Evolutionary conservation across 1,140 invertebrate genomes (phyloP), one percentile per base, ranked within the genome.

Genomic region (Lepeophtheirus salmonis): DNA sequence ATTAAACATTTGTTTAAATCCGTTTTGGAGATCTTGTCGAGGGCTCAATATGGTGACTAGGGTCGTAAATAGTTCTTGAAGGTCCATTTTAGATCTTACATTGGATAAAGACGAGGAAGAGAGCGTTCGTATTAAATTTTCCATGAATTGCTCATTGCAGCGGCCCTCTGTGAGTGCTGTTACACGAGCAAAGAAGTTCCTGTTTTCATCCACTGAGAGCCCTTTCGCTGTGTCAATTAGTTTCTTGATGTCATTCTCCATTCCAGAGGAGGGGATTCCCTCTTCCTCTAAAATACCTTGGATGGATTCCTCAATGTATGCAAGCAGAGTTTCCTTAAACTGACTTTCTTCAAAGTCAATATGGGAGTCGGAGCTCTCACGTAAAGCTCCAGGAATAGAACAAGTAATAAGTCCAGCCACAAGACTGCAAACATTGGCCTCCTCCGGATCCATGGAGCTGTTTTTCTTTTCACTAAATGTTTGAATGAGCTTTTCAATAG

Each of bases 381-480:
- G 65, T 2, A 56, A 58, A 24, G 63, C 63, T 54, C 61, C 63
- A 14, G 63, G 41, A 18, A 63, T 57, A 20, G 62, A 62, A 0
- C 64, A 62, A 51, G 63, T 64, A 16, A 62, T 59, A 2, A 62
- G 50, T n/a, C 63, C 65, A 49, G 54, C 62, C 21, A 66, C 52
- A 21, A 66, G 56, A 25, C 56, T 63, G 14, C 62, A 52, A 13
- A 66, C 56, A 4, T 63, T 61, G 20, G 63, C 61, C 12, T 66
- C 65, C 18, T 56, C 50, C n/a, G 61, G 56, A 25, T 66, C 64
- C 17, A 63, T 62, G 16, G 63, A 17, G 54, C 60, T 50, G 6
- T 6, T 41, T 26, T 50, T 13, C 24, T 54, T 56, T 48, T 62
- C 54, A 12, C 22, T 16, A 50, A 53, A 61, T 1, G 17, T 16